Evolutionary conservation across 1,140 invertebrate species (phyloP), one percentile per base, ranked within the genome.

Genomic region (Sinella curviseta): DNA sequence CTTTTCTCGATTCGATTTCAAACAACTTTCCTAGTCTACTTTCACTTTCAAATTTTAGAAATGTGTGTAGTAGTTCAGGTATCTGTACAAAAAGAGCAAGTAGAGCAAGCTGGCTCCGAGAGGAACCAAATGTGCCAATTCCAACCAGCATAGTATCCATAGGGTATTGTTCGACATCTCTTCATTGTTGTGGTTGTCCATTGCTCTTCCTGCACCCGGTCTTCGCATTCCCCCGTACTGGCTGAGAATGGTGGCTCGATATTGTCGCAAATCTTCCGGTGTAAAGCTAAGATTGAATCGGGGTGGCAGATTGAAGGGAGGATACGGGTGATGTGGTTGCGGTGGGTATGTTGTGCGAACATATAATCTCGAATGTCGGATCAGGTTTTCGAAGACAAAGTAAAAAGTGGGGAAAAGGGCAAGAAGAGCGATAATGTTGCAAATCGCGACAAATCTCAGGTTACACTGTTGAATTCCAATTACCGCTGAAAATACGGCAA

Each of bases 111-210:
- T 79, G 28, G 36, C 34, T 24, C 36, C 36, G 26, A 82, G 48
- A 1, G 81, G 78, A 80, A 82, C 77, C 1, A 82, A 70, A 54
- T 80, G 81, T 20, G 77, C 34, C 30, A 82, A 57, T 39, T 82
- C 76, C 34, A 79, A 60, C 81, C 81, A 82, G 20, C 81, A 74
- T 34, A 82, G 33, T 16, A 78, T 78, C 81, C 81, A 82, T 4
- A 77, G 48, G 20, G 81, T 82, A n/a, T 70, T 78, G 2, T 74
- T 79, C 17, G 74, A 75, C 26, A 14, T 33, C 24, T 70, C 65
- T 30, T 48, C n/a, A n/a, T n/a, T n/a, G n/a, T n/a, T n/a, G n/a
- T n/a, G n/a, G n/a, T n/a, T n/a, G n/a, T n/a, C n/a, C n/a, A n/a
- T n/a, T n/a, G n/a, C n/a, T n/a, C n/a, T n/a, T n/a, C n/a, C n/a